Percentiles rank a stretch among this genome's conserved stretches.
These are phyloP conservation scores for Ellobium chinense DNA, from an alignment of 2,888 invertebrate species.

Conservation along the genomic window DNA sequence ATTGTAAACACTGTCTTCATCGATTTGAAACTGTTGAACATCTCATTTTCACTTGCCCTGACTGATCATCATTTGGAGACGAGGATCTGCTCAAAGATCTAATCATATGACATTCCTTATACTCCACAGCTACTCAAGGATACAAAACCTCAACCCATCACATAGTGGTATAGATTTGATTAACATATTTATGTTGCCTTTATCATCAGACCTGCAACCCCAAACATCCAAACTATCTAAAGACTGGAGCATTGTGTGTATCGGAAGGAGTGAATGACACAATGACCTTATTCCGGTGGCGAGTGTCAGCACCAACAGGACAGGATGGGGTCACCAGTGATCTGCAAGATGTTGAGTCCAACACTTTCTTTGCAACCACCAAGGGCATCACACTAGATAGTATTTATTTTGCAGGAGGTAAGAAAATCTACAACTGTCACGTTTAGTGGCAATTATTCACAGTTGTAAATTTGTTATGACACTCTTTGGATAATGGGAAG, in stretches of 20 bases:
- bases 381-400: slow-evolving; percentile 76
- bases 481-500: no score
- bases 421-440: background rate
- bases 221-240: slow-evolving; percentile 74
- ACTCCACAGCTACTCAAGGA: no score
- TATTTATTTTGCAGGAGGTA: slow-evolving; percentile 73
- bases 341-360: slow-evolving; percentile 73
- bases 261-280: slow-evolving; percentile 76
- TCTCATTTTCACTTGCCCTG: no score
- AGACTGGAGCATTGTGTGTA: slow-evolving; percentile 70
- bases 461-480: no score
- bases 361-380: slow-evolving; percentile 76
- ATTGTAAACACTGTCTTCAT: no score
- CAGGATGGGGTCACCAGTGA: slow-evolving; percentile 68
- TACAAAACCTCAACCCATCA: no score
- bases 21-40: no score
- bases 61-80: no score
- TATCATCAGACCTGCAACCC: slow-evolving; percentile 76
- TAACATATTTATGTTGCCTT: background rate
- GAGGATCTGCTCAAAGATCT: no score
- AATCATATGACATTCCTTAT: no score
- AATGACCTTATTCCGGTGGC: slow-evolving; percentile 76
- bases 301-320: slow-evolving; percentile 74
- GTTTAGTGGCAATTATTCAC: no score
- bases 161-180: no score